Evolutionary conservation across 2,888 invertebrate species (phyloP).

Genomic region (Cosmia pyralina): DNA sequence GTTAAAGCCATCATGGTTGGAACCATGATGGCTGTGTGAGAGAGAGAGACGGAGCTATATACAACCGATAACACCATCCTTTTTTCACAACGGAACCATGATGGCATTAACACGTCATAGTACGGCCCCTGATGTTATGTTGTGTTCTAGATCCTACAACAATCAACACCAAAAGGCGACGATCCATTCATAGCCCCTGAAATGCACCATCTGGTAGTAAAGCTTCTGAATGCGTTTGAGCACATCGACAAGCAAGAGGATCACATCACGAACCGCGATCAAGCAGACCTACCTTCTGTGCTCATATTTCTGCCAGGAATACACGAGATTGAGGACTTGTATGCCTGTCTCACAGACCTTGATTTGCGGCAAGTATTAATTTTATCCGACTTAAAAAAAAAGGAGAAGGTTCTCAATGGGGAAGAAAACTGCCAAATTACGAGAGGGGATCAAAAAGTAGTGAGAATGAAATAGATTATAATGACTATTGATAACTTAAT

Average conservation of each 20-base stretch:
- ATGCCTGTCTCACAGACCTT: slow-evolving; percentile 79
- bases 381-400: background rate
- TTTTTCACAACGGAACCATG: too few species aligned
- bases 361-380: slow-evolving; percentile 73
- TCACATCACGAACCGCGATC: slow-evolving; percentile 68
- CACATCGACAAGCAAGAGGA: slow-evolving; percentile 90
- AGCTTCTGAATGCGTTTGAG: slow-evolving; percentile 92
- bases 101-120: too few species aligned
- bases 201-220: slow-evolving; percentile 91
- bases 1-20: too few species aligned
- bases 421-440: too few species aligned
- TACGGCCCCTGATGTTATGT: background rate
- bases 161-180: slow-evolving; percentile 77
- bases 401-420: background rate
- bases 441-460: too few species aligned
- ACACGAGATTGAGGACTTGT: slow-evolving; percentile 94
- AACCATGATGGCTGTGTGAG: too few species aligned
- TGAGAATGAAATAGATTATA: too few species aligned
- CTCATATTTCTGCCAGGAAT: slow-evolving; percentile 97
- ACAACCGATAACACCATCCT: too few species aligned
- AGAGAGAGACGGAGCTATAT: too few species aligned
- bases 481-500: too few species aligned
- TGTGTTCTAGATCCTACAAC: slow-evolving; percentile 83
- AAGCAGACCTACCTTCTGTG: slow-evolving; percentile 91
- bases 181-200: slow-evolving; percentile 90